phyloP scores from a whole-genome alignment of 2,113 vertebrate species.

The Speoplatyrhinus poulsoni region DNA sequence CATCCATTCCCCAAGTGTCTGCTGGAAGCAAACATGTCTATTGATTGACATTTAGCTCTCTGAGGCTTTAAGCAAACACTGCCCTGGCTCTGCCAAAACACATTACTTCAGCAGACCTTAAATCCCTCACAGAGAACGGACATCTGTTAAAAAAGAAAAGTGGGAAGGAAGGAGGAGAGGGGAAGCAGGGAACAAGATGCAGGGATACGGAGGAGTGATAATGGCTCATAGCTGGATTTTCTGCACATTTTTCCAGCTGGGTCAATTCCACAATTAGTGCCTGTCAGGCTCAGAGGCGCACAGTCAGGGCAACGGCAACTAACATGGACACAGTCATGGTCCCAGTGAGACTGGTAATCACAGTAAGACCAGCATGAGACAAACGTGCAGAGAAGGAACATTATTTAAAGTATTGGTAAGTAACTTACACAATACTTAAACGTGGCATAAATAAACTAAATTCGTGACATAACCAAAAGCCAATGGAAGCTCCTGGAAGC shows the following conservation, averaged over 20 bases:
- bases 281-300: slow-evolving; percentile 26
- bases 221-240: slow-evolving; percentile 58
- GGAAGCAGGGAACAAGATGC: slow-evolving; percentile 33
- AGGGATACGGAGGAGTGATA: slow-evolving; percentile 56
- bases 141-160: slow-evolving; percentile 61
- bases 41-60: slow-evolving; percentile 76
- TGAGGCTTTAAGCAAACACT: slow-evolving; percentile 65
- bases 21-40: slow-evolving; percentile 68
- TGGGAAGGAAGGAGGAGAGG: slow-evolving; percentile 31
- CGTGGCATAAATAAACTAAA: background rate
- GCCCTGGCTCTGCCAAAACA: slow-evolving; percentile 61
- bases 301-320: slow-evolving; percentile 13
- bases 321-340: slow-evolving; percentile 25
- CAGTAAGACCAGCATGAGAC: background rate
- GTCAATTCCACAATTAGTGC: slow-evolving; percentile 37
- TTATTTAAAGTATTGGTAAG: background rate
- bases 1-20: slow-evolving; percentile 68
- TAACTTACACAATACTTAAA: background rate
- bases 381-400: background rate
- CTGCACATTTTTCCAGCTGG: slow-evolving; percentile 55
- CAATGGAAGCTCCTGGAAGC: background rate
- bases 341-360: slow-evolving; percentile 16
- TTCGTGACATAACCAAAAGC: background rate
- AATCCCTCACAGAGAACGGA: slow-evolving; percentile 58
- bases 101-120: slow-evolving; percentile 70